A percentile compares a stretch with the other conserved stretches of the same genome.
Evolutionary conservation across 2,797 vertebrate genomes (phyloP).

Genomic region (Girardinus metallicus): DNA sequence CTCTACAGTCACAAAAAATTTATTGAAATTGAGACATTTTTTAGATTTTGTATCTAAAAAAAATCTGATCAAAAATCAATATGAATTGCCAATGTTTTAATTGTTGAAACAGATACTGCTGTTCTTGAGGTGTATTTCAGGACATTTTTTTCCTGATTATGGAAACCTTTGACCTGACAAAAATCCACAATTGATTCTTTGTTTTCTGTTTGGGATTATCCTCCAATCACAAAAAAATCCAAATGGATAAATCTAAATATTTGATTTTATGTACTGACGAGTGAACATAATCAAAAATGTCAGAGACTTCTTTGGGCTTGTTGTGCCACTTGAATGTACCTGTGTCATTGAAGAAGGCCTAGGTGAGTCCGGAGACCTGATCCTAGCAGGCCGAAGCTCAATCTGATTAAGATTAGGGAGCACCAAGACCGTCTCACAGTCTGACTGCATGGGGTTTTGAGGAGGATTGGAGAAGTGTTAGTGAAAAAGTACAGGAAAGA

Average conservation of each 20-base stretch:
- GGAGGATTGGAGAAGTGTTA: constrained; percentile 57
- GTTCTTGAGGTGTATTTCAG: neutral
- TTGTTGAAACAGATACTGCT: neutral
- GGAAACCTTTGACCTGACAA: neutral
- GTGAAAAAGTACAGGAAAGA: constrained; percentile 46
- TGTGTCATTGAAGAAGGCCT: constrained; percentile 85
- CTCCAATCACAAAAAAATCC: neutral
- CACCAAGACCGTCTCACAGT: constrained; percentile 72
- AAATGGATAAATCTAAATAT: neutral
- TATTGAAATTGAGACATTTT: neutral
- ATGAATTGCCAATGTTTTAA: neutral
- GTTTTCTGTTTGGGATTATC: neutral
- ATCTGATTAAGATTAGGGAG: constrained; percentile 74
- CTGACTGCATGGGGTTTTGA: constrained; percentile 56
- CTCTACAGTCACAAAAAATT: neutral
- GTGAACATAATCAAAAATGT: neutral
- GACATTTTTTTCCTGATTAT: neutral
- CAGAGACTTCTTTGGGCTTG: neutral
- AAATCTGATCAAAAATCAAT: too few relatives aligned
- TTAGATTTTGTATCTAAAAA: neutral
- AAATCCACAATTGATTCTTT: neutral
- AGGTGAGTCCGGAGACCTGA: constrained; percentile 75
- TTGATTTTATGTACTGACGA: neutral
- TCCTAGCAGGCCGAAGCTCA: constrained; percentile 79
- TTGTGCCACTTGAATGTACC: constrained; percentile 74